These are phyloP conservation scores for Seriola rivoliana DNA, from an alignment of 2,113 vertebrate species.

Conservation along the genomic window DNA sequence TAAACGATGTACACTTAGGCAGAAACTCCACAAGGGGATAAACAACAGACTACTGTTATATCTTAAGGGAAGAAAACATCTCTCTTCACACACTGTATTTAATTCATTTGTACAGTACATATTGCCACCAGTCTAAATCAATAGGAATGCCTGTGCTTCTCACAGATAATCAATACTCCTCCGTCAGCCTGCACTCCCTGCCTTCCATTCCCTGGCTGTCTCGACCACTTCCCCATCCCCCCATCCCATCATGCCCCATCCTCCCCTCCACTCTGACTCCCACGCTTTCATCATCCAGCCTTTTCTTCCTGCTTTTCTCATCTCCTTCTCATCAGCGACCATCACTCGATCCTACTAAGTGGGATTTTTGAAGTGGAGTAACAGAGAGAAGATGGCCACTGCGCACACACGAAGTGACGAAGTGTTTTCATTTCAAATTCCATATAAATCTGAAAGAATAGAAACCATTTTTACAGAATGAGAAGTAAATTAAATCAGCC, in stretches of 20 bases:
- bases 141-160: conserved; percentile 19
- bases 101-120: conserved; percentile 32
- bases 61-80: conserved; percentile 31
- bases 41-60: conserved; percentile 1
- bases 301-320: conserved; percentile 59
- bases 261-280: conserved; percentile 54
- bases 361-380: conserved; percentile 14
- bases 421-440: conserved; percentile 4
- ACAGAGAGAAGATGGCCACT: background rate
- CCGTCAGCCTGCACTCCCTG: conserved; percentile 27
- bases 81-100: conserved; percentile 19
- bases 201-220: conserved; percentile 32
- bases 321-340: conserved; percentile 51
- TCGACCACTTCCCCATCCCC: conserved; percentile 35
- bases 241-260: conserved; percentile 38
- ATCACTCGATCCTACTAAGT: conserved; percentile 20
- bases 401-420: background rate
- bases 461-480: background rate
- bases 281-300: conserved; percentile 67
- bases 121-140: conserved; percentile 47
- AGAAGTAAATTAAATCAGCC: background rate
- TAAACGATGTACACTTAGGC: background rate
- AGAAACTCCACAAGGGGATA: background rate
- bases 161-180: conserved; percentile 61
- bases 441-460: background rate